Percentiles rank a stretch among this genome's conserved stretches.
Evolutionary conservation across 2,113 vertebrate species (phyloP).

Genomic region (Macquaria australasica): DNA sequence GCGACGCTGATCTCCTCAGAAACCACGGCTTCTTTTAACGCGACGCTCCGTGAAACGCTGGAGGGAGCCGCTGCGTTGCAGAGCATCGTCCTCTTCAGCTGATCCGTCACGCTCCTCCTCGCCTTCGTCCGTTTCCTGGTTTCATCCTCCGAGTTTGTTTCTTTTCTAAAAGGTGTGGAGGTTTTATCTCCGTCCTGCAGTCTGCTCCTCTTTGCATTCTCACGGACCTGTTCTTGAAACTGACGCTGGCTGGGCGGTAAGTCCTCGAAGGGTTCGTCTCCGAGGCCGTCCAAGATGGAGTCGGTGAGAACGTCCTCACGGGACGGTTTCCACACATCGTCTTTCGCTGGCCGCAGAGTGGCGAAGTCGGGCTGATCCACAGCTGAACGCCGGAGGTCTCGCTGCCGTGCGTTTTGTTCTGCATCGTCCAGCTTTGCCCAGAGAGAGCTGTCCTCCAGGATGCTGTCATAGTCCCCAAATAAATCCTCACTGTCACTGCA

Average conservation of each 20-base stretch:
- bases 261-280: slow-evolving; percentile 75
- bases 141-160: not conserved
- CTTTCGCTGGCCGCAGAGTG: not conserved
- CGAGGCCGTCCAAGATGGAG: slow-evolving; percentile 65
- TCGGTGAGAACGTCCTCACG: slow-evolving; percentile 23
- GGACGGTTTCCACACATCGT: not conserved
- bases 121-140: slow-evolving; percentile 31
- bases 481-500: slow-evolving; percentile 89
- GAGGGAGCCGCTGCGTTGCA: slow-evolving; percentile 88
- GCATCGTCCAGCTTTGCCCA: slow-evolving; percentile 85
- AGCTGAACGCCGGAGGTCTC: not conserved
- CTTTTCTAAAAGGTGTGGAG: slow-evolving; percentile 55
- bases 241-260: slow-evolving; percentile 87
- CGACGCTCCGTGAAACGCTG: slow-evolving; percentile 83
- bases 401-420: slow-evolving; percentile 75
- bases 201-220: slow-evolving; percentile 35
- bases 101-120: slow-evolving; percentile 88
- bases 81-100: slow-evolving; percentile 91
- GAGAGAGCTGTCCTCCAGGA: slow-evolving; percentile 86
- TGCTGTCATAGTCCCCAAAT: slow-evolving; percentile 91
- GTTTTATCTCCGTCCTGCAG: slow-evolving; percentile 38
- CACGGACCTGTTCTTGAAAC: slow-evolving; percentile 65
- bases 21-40: slow-evolving; percentile 88
- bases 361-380: not conserved
- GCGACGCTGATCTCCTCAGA: slow-evolving; percentile 91